phyloP scores from a whole-genome alignment of 1,140 invertebrate species.

The Piezodorus guildinii region DNA sequence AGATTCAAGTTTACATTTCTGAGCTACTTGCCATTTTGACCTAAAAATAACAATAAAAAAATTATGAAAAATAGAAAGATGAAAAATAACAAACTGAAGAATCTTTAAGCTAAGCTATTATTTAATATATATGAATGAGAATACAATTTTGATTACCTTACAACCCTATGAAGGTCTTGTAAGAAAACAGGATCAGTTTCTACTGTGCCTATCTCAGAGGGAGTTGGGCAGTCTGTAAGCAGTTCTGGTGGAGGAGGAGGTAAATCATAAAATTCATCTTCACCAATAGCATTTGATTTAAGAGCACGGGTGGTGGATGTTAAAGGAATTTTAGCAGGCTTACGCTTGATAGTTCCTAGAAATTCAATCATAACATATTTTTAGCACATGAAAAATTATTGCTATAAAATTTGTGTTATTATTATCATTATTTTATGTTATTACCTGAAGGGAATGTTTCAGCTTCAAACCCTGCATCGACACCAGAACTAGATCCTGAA shows the following conservation, averaged over 20 bases:
- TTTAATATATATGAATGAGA: background rate
- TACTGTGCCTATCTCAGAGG: background rate
- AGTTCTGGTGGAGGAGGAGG: slow-evolving; percentile 66
- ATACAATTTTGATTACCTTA: slow-evolving; percentile 38
- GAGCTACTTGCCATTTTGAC: slow-evolving; percentile 78
- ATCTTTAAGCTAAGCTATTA: background rate
- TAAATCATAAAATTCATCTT: slow-evolving; percentile 30
- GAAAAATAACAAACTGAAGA: background rate
- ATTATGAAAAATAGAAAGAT: too few relatives aligned
- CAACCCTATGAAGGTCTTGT: slow-evolving; percentile 76
- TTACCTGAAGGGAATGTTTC: slow-evolving; percentile 16
- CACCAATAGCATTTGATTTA: slow-evolving; percentile 27
- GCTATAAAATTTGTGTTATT: background rate
- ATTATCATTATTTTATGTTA: slow-evolving; percentile 5
- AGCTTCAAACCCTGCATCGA: slow-evolving; percentile 20
- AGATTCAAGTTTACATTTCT: slow-evolving; percentile 77
- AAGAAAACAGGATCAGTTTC: slow-evolving; percentile 60
- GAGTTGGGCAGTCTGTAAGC: slow-evolving; percentile 46
- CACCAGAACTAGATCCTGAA: slow-evolving; percentile 18
- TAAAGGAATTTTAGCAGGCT: slow-evolving; percentile 77
- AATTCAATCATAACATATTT: slow-evolving; percentile 15
- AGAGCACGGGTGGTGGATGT: slow-evolving; percentile 81
- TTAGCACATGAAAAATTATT: too few relatives aligned
- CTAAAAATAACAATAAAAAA: background rate
- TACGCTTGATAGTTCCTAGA: slow-evolving; percentile 72